Evolutionary conservation across 2,113 vertebrate genomes (phyloP).

Genomic region (Dicaeum eximium): DNA sequence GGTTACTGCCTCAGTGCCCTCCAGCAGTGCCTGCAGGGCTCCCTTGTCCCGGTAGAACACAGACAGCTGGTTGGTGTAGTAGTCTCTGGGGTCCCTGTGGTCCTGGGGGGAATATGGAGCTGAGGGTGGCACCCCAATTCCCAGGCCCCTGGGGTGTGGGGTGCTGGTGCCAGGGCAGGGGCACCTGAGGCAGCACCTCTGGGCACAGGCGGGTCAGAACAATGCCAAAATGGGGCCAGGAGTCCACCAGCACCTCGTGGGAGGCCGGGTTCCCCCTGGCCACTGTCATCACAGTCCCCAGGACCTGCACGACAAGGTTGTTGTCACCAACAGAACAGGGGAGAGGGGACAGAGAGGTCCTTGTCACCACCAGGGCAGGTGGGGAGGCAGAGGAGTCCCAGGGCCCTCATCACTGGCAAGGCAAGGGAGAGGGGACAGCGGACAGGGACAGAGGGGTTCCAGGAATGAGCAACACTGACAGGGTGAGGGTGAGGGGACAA

Average conservation of each 20-base stretch:
- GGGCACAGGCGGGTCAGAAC: slow-evolving; percentile 15
- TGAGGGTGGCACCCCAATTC: neutral
- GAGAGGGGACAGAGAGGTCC: neutral
- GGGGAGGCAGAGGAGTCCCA: neutral
- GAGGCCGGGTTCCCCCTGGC: neutral
- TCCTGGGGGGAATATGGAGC: neutral
- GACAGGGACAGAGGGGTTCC: neutral
- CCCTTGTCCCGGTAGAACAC: neutral
- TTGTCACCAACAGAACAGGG: neutral
- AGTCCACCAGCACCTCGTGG: slow-evolving; percentile 25
- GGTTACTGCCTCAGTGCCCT: neutral
- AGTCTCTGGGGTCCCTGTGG: neutral
- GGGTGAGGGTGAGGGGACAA: neutral
- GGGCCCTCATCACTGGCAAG: neutral
- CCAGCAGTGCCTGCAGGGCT: neutral
- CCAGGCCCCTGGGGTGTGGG: accelerated
- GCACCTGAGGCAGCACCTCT: neutral
- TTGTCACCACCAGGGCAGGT: neutral
- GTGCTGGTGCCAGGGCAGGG: neutral
- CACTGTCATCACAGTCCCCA: neutral
- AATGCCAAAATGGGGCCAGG: neutral
- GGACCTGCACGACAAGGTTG: neutral
- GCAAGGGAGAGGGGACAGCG: neutral
- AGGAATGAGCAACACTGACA: neutral
- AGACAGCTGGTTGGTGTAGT: neutral